Base-by-base conservation (phyloP, 2,797 vertebrate genomes). In the Sebastes vulpes region DNA sequence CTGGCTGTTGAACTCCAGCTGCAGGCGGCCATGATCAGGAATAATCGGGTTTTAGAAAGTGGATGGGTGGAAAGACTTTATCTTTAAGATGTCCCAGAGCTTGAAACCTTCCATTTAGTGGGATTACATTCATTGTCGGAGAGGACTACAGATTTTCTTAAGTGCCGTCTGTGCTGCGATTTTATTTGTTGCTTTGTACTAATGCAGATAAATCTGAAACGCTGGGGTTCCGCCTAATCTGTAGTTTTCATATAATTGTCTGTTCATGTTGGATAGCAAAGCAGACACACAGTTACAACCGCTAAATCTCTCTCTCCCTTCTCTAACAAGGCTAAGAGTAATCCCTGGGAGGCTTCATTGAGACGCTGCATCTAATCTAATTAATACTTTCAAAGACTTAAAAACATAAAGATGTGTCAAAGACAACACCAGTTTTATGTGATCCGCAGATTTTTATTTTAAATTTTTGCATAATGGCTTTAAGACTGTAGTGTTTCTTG, bases 21-120 rank as follows among this genome's bases (percentile, higher is more conserved):
- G n/a, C 65, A 75, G 23, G 35, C 11, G 9, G 29, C 14, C 57
- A 42, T 26, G 20, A 71, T 70, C 59, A 74, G 25, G 9, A 56
- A n/a, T 60, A 46, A 66, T 76, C 29, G 59, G 61, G 25, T 75
- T 82, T 67, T 67, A 23, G 31, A 50, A 75, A 78, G 72, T 59
- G 0, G 28, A 73, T 26, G 26, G 1, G 1, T 35, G 46, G 21
- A 50, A 54, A 29, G 38, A 42, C 35, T 77, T n/a, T 52, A 42
- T 83, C 31, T 65, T 66, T 59, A 25, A 60, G 52, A 57, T 65
- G 16, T 81, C 12, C 29, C 25, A 23, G 20, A 68, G 54, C 35
- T 75, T 82, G 70, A 71, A 83, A 59, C 31, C 23, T 20, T 38
- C 10, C 9, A 2, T 78, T 75, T 48, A 21, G n/a, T 52, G 6